These are phyloP conservation scores for Lepidocyrtoides sp. DNA, from an alignment of 2,888 invertebrate species.

Conservation along the genomic window DNA sequence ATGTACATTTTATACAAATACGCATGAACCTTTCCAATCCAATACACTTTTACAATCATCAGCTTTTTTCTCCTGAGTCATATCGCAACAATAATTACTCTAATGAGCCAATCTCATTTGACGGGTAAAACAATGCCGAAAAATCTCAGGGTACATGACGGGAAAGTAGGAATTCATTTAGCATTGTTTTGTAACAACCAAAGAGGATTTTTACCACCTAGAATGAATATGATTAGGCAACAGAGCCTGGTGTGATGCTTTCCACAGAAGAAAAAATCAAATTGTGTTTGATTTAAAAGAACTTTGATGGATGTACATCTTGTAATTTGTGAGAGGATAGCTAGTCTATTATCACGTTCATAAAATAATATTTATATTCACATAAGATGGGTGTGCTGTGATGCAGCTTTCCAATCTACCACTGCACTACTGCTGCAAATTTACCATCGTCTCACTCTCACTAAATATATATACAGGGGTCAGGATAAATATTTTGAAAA, in stretches of 20 bases:
- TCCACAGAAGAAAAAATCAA: neutral
- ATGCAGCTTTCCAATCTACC: neutral
- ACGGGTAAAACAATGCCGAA: constrained; percentile 76
- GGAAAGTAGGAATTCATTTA: constrained; percentile 57
- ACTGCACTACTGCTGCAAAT: constrained; percentile 33
- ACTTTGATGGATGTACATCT: neutral
- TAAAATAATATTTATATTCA: neutral
- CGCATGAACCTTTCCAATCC: neutral
- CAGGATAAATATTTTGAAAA: constrained; percentile 71
- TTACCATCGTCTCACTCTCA: constrained; percentile 5
- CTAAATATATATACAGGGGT: constrained; percentile 7
- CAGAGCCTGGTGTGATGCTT: neutral
- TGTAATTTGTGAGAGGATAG: constrained; percentile 8
- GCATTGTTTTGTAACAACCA: neutral
- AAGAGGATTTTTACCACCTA: constrained; percentile 63
- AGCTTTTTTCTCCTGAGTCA: constrained; percentile 61
- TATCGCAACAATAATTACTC: constrained; percentile 76
- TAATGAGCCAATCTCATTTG: constrained; percentile 77
- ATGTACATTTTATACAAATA: no score
- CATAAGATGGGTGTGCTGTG: neutral
- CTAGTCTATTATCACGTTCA: no score
- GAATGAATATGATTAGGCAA: constrained; percentile 60
- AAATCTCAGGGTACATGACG: constrained; percentile 47
- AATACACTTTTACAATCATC: constrained; percentile 9
- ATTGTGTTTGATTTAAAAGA: neutral